Base-by-base conservation (phyloP, 2,113 vertebrate species). In the Perccottus glenii region DNA sequence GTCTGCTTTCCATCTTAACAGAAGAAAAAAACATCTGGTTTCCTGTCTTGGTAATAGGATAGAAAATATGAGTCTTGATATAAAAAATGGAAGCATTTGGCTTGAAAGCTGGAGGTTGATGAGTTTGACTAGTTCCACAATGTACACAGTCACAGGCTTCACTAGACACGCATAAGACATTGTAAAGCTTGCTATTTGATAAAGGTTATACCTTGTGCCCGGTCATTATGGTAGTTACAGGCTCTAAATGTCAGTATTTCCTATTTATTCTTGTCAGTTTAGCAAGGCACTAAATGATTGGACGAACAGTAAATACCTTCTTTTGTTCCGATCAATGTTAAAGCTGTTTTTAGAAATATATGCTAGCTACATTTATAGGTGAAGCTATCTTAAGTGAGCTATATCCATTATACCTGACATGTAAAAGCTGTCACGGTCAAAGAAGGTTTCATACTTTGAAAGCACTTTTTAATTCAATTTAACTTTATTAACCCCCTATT, bases 1-100 rank as follows among this genome's bases (percentile, higher is more conserved):
- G 52, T 55, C 52, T 55, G 14, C 52, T 55, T 55, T 55, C 52
- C 33, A 55, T 38, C 52, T 12, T 36, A 55, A 55, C 12, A 14
- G 33, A 38, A 55, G 52, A 55, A 55, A 27, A n/a, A 38, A 55
- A n/a, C 35, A 55, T 55, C 33, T 55, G 52, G 33, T 55, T 38
- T 36, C 14, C 52, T n/a, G 52, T 55, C 52, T 38, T 15, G 33
- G 33, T 38, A 33, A 55, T 12, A 33, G 14, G 52, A 55, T 55
- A 12, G 33, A 3, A 55, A 38, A 55, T n/a, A 3, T 1, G 19
- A 27, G 19, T 3, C 19, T 27, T n/a, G 33, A 9, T n/a, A 55
- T 36, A 6, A 52, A 11, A 8, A 51, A 55, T 33, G 50, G 10
- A 52, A 19, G 48, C 4, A 9, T 50, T 32, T 27, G 15, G 16